Evolutionary conservation across 2,113 vertebrate species (phyloP).

Genomic region (Mesocricetus auratus): DNA sequence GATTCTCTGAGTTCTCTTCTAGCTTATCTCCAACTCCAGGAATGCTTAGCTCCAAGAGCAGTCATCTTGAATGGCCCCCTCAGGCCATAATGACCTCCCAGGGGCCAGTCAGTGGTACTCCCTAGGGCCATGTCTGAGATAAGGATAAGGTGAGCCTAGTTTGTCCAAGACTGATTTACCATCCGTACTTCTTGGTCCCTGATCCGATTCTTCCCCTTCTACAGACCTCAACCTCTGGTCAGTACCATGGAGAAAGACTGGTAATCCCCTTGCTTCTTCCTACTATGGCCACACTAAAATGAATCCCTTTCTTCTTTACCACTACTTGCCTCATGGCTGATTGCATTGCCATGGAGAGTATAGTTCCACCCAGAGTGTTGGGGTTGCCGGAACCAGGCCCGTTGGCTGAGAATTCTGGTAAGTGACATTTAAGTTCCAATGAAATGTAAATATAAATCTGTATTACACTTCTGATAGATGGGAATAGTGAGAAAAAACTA

Average conservation of each 20-base stretch:
- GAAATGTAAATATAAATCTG: constrained; percentile 36
- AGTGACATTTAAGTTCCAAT: neutral
- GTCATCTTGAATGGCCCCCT: neutral
- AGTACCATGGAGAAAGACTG: neutral
- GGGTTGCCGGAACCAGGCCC: neutral
- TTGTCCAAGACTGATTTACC: neutral
- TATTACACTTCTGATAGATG: neutral
- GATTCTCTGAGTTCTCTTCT: neutral
- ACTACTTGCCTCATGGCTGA: neutral
- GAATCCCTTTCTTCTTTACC: neutral
- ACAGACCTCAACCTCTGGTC: neutral
- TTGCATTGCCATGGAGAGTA: neutral
- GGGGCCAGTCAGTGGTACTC: neutral
- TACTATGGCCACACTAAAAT: neutral
- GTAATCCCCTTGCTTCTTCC: neutral
- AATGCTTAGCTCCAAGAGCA: neutral
- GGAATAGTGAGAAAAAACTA: neutral
- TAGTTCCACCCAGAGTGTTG: neutral
- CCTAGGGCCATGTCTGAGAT: neutral
- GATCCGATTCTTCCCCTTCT: neutral
- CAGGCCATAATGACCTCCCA: neutral
- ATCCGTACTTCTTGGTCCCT: neutral
- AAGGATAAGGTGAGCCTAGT: neutral
- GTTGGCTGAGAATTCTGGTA: neutral
- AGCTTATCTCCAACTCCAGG: neutral